These are phyloP conservation scores for Oryzias curvinotus DNA, from an alignment of 2,113 vertebrate species.

Conservation along the genomic window DNA sequence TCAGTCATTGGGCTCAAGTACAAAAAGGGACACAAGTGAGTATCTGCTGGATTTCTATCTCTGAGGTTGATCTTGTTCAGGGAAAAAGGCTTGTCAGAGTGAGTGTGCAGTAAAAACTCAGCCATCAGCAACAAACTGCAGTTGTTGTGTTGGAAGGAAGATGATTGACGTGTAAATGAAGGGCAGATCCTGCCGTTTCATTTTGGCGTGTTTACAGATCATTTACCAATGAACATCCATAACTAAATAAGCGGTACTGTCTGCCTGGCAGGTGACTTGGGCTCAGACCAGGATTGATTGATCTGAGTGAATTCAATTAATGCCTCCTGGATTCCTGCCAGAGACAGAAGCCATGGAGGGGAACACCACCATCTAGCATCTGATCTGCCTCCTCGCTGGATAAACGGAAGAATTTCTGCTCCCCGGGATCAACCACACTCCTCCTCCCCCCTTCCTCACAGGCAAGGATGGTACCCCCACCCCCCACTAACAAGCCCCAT, in stretches of 20 bases:
- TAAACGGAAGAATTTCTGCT: constrained; percentile 41
- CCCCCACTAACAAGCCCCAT: constrained; percentile 79
- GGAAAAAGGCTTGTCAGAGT: constrained; percentile 36
- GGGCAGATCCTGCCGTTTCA: constrained; percentile 18
- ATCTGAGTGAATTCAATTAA: constrained; percentile 67
- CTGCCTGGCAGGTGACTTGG: constrained; percentile 62
- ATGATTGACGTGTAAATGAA: constrained; percentile 23
- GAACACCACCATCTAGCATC: constrained; percentile 59
- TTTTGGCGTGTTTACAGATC: constrained; percentile 47
- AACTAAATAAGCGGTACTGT: constrained; percentile 68
- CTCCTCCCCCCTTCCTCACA: constrained; percentile 20
- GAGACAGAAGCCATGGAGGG: constrained; percentile 56
- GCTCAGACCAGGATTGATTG: constrained; percentile 63
- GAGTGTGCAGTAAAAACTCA: constrained; percentile 34
- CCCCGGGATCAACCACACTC: constrained; percentile 29
- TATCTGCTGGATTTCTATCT: constrained; percentile 54
- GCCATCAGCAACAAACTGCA: constrained; percentile 22
- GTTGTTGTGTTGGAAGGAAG: constrained; percentile 33
- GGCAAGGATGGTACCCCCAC: constrained; percentile 79
- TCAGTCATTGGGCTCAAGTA: constrained; percentile 66
- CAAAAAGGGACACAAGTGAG: constrained; percentile 70
- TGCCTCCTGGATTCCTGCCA: constrained; percentile 58
- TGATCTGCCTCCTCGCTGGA: constrained; percentile 52
- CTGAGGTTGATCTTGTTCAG: constrained; percentile 37
- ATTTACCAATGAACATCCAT: constrained; percentile 56